Base-by-base conservation (phyloP, 2,113 vertebrate species). In the Mastomys natalensis region DNA sequence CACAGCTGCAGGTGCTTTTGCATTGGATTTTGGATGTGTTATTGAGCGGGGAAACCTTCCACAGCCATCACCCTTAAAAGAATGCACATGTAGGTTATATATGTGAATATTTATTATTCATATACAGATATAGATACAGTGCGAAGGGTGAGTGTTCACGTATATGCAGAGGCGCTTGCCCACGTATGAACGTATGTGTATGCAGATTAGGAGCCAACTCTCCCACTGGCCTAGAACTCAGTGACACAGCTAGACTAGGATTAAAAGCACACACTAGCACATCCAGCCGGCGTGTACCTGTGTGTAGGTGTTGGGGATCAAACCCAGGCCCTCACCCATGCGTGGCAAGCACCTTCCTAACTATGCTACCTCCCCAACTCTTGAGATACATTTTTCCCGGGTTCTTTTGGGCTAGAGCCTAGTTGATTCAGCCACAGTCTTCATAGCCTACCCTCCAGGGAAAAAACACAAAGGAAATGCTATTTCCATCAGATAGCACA, bases 381-480 rank as follows among this genome's bases (percentile, higher is more conserved):
- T 87, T 68, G 43, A 64, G 19, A 53, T 53, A 1, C 21, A 15
- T 26, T 87, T 94, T 80, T 51, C 74, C 76, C 43, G 73, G 78
- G 62, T 11, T 96, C 89, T 51, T 68, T 66, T 60, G 91, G 66
- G 15, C 60, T 87, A 72, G 58, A 92, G 40, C 40, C 90, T 37
- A 40, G 64, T 76, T 72, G 45, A 5, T 58, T 62, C 31, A 55
- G 68, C 13, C 48, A 11, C 64, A n/a, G n/a, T 90, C 87, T 68
- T 88, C 5, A 45, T 34, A 91, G 66, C 55, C 87, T 51, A 17
- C 51, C 29, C 62, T 13, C 51, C 37, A 17, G 45, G 26, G 53
- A 91, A 87, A 86, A 87, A 94, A 22, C 34, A 31, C 81, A 94
- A 72, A 91, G 91, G 62, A 45, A 91, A 84, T 73, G 43, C 43